Conservation (phyloP, 1,140 invertebrate genomes). For the Aleiodes sp. region DNA sequence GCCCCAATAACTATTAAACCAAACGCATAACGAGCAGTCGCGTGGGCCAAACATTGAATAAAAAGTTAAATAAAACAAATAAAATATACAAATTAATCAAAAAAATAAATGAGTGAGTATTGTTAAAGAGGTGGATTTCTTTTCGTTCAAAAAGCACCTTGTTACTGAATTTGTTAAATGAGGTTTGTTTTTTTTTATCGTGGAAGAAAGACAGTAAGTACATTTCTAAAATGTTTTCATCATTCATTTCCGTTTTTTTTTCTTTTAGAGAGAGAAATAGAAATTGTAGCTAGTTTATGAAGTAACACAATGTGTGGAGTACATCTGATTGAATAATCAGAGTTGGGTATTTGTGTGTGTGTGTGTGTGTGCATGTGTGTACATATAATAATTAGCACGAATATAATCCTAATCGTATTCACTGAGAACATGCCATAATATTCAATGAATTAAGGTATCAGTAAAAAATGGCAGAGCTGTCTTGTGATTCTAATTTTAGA, state of each 20-base stretch:
- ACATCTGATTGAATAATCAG: not conserved
- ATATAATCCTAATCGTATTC: not conserved
- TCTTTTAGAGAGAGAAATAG: not conserved
- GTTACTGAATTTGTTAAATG: not conserved
- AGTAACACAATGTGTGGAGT: not conserved
- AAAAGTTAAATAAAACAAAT: conserved; percentile 10
- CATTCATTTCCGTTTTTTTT: not conserved
- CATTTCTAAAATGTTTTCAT: conserved; percentile 15
- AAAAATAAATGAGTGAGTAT: conserved; percentile 23
- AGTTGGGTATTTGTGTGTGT: not conserved
- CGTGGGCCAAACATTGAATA: not conserved
- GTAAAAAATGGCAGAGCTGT: too few relatives aligned
- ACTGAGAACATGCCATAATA: not conserved
- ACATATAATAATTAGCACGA: not conserved
- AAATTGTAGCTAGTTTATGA: not conserved
- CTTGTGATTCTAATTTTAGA: too few relatives aligned
- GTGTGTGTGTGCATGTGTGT: not conserved
- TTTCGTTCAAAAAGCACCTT: not conserved
- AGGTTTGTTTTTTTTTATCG: too few relatives aligned
- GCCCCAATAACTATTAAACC: not conserved
- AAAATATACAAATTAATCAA: conserved; percentile 8
- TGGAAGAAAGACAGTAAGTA: conserved; percentile 23
- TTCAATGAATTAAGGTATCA: not conserved
- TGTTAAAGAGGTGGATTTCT: conserved; percentile 16
- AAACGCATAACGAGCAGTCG: conserved; percentile 7